phyloP scores from a whole-genome alignment of 2,888 invertebrate species.

The Boloria selene region DNA sequence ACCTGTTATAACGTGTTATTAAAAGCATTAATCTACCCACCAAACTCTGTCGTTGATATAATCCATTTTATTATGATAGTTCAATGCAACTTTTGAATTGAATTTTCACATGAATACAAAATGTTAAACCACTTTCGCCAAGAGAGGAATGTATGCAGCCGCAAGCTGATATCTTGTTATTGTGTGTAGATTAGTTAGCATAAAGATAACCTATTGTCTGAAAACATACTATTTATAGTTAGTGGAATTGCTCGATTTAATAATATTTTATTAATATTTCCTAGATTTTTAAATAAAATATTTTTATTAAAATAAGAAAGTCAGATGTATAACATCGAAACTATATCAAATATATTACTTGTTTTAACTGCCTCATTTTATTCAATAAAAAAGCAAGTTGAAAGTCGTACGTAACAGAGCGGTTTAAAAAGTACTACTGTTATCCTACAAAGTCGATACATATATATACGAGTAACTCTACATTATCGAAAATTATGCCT shows the following conservation, averaged over 20 bases:
- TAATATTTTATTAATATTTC: too few species aligned
- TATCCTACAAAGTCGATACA: too few species aligned
- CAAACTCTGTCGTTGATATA: slow-evolving; percentile 6
- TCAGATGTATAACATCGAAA: too few species aligned
- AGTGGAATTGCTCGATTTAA: slow-evolving; percentile 5
- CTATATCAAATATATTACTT: too few species aligned
- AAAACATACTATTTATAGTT: slow-evolving; percentile 25
- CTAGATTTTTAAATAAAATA: too few species aligned
- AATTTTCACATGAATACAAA: slow-evolving; percentile 69
- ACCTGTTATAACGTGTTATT: not conserved
- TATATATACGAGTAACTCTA: too few species aligned
- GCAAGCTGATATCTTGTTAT: slow-evolving; percentile 59
- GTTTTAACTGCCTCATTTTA: too few species aligned
- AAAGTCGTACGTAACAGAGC: too few species aligned
- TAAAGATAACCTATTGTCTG: slow-evolving; percentile 44
- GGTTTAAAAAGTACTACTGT: too few species aligned
- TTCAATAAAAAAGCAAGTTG: too few species aligned
- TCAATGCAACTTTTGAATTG: slow-evolving; percentile 59
- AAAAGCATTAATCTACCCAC: slow-evolving; percentile 8
- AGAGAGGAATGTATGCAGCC: slow-evolving; percentile 52
- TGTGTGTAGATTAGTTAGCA: slow-evolving; percentile 64
- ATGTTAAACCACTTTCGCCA: slow-evolving; percentile 70
- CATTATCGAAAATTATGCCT: too few species aligned
- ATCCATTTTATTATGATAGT: slow-evolving; percentile 31
- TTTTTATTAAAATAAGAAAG: too few species aligned